phyloP scores from a whole-genome alignment of 2,113 vertebrate genomes.

The Zootoca vivipara region DNA sequence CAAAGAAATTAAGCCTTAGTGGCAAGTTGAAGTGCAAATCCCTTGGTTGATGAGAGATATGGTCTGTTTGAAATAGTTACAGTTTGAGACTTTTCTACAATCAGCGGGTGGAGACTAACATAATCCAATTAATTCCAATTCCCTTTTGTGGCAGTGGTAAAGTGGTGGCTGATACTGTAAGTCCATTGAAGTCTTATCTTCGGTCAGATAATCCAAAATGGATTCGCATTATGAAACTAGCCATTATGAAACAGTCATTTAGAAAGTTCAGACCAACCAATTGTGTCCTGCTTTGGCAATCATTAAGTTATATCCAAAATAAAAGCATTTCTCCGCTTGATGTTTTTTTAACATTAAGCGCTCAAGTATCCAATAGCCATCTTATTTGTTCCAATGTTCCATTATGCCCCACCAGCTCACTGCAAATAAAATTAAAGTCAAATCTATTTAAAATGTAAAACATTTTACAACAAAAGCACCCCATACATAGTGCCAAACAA shows the following conservation, averaged over 20 bases:
- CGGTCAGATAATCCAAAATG: constrained; percentile 77
- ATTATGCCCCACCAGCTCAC: not conserved
- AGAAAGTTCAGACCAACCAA: constrained; percentile 71
- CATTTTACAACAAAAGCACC: not conserved
- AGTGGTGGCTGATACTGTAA: constrained; percentile 75
- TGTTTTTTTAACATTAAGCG: constrained; percentile 25
- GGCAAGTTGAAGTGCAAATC: constrained; percentile 79
- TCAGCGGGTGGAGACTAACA: constrained; percentile 76
- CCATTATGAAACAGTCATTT: constrained; percentile 59
- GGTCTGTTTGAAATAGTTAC: constrained; percentile 76
- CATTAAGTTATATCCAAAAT: constrained; percentile 51
- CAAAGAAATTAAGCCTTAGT: constrained; percentile 79
- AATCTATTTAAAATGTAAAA: constrained; percentile 18
- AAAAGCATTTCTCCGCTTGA: constrained; percentile 62
- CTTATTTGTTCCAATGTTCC: not conserved
- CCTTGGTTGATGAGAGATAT: constrained; percentile 75
- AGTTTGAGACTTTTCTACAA: constrained; percentile 76
- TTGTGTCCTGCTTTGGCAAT: constrained; percentile 67
- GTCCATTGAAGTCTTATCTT: constrained; percentile 81
- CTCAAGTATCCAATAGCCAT: constrained; percentile 36
- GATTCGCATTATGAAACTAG: constrained; percentile 75
- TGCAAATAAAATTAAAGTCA: not conserved
- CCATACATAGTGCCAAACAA: not conserved
- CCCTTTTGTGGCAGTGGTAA: constrained; percentile 76
- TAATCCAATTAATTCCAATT: constrained; percentile 85